Evolutionary conservation across 2,113 vertebrate genomes (phyloP), one percentile per base, ranked within the genome.

Genomic region (Zosterops hypoxanthus): DNA sequence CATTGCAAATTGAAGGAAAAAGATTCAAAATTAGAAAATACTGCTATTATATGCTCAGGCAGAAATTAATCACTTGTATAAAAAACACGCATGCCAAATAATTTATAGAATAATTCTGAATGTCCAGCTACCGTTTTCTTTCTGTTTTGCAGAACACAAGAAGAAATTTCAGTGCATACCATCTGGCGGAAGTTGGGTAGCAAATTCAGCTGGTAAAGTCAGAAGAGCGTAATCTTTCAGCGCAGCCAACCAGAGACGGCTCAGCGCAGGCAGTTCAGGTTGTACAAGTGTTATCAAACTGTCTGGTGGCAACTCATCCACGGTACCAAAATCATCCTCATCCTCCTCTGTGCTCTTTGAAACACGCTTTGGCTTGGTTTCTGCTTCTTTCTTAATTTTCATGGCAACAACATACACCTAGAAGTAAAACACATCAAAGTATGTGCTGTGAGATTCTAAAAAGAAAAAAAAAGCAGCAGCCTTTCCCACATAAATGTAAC

Each of bases 371-470:
- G 98, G 98, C 89, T 98, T 98, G 31, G 95, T 97, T 90, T 99
- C 99, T 5, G 99, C 99, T 97, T 99, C 99, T 73, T 99, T 99
- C 97, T 99, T 99, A 94, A 99, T 98, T 96, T 99, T 99, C 99
- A 99, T 99, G 14, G 99, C 98, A 92, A 99, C 98, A 36, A 99
- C 98, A 34, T 99, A 99, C 10, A 99, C 99, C 99, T 99, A 92
- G 73, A 55, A 83, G 46, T 80, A 75, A 95, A 95, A 86, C 4
- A 83, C 50, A 23, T 12, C 5, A 49, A 81, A 79, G 31, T 17
- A 31, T 9, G 33, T 14, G 59, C 61, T n/a, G 55, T 31, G 52
- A 91, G 34, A 87, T 36, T 36, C 34, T 57, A 46, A 57, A 28
- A 57, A 49, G 18, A 49, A 76, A 76, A 46, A 46, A 49, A 89